phyloP scores from a whole-genome alignment of 2,797 vertebrate species.

The Sphenopsis melanotis region DNA sequence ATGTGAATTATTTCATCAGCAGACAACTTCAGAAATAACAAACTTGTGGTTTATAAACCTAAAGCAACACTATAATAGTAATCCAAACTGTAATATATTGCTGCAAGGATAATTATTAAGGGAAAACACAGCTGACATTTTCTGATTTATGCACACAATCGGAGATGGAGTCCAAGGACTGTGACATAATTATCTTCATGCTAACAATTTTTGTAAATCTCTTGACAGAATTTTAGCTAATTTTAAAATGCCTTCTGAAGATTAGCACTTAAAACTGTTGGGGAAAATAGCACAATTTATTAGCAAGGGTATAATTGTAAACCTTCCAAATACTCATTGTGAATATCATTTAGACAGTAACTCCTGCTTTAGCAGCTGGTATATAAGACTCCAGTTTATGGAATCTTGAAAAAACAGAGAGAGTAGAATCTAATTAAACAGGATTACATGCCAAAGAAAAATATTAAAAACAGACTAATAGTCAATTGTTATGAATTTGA shows the following conservation, averaged over 20 bases:
- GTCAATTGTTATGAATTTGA: slow-evolving; percentile 75
- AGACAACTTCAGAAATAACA: slow-evolving; percentile 72
- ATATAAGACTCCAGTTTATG: slow-evolving; percentile 80
- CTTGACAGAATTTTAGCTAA: slow-evolving; percentile 84
- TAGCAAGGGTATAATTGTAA: slow-evolving; percentile 86
- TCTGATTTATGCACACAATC: slow-evolving; percentile 83
- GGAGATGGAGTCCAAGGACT: slow-evolving; percentile 80
- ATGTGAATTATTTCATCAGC: slow-evolving; percentile 67
- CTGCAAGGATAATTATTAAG: slow-evolving; percentile 79
- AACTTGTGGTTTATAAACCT: slow-evolving; percentile 71
- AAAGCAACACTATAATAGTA: slow-evolving; percentile 70
- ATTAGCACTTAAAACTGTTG: slow-evolving; percentile 82
- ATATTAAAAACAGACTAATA: slow-evolving; percentile 84
- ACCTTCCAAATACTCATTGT: slow-evolving; percentile 82
- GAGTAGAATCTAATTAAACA: slow-evolving; percentile 84
- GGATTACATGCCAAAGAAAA: slow-evolving; percentile 83
- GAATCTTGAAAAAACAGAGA: slow-evolving; percentile 84
- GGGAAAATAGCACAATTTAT: slow-evolving; percentile 83
- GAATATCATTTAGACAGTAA: slow-evolving; percentile 83
- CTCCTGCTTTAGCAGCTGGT: slow-evolving; percentile 82
- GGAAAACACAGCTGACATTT: slow-evolving; percentile 82
- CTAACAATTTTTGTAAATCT: slow-evolving; percentile 83
- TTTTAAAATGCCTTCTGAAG: slow-evolving; percentile 83
- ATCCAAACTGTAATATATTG: slow-evolving; percentile 75
- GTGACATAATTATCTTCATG: slow-evolving; percentile 83